Evolutionary conservation across 2,113 vertebrate genomes (phyloP).

Genomic region (Nothoprocta pentlandii): DNA sequence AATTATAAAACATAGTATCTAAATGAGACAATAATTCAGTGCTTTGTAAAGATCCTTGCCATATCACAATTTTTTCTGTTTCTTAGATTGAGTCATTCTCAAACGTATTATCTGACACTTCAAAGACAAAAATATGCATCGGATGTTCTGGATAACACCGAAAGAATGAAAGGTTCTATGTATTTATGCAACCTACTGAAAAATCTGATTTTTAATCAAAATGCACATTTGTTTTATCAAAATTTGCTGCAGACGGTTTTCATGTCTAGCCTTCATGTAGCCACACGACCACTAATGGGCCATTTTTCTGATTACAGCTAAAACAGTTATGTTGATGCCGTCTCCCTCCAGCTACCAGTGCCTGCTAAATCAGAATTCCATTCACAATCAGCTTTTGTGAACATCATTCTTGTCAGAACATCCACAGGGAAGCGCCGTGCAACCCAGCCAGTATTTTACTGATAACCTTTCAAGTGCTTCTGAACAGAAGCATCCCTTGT

Average conservation of each 20-base stretch:
- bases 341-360: conserved; percentile 11
- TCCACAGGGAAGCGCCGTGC: background rate
- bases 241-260: background rate
- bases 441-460: background rate
- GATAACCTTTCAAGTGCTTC: background rate
- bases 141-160: background rate
- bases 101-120: background rate
- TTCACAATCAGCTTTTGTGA: conserved; percentile 13
- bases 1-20: background rate
- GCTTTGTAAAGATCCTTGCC: background rate
- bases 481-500: background rate
- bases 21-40: background rate
- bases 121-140: background rate
- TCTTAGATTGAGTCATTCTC: background rate
- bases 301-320: conserved; percentile 1
- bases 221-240: background rate
- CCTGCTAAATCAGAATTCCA: conserved; percentile 30
- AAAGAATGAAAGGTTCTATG: background rate
- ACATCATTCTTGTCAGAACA: conserved; percentile 32
- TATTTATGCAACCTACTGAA: fast-evolving
- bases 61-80: background rate
- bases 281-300: background rate
- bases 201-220: background rate
- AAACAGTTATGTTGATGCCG: background rate
- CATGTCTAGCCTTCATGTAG: background rate